Base-by-base conservation (phyloP, 2,888 invertebrate genomes). In the Sthenelais limicola region DNA sequence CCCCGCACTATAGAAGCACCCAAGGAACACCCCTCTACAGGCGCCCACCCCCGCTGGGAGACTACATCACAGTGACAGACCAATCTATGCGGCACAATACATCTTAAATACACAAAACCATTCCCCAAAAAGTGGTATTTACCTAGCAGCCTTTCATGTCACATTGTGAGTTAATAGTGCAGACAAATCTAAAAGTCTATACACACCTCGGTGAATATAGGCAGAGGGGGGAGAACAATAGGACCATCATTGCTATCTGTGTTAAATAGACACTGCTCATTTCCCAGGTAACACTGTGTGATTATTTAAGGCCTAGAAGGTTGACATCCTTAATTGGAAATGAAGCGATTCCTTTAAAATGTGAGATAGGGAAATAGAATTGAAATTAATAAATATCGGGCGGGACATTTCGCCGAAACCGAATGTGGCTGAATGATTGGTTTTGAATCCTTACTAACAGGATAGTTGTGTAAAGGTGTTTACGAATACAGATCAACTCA, bases 31-130 rank as follows among this genome's bases (percentile, higher is more conserved):
- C 32, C 56, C 5, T 32, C 26, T 15, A 15, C 38, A 18, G 62
- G 38, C 62, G 62, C 62, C 62, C 62, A 38, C 62, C 62, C 62
- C 62, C 35, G 38, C 62, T 38, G 62, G 24, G 62, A 62, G 62
- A 62, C 62, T 62, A 62, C 62, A 62, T 62, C 62, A 62, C 62
- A 21, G 38, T 62, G 62, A 62, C 62, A 62, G 62, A 62, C 62
- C 62, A 62, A 62, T 62, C 62, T 62, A 62, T 35, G 62, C 21
- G 9, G 26, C 62, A 62, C 62, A 62, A 62, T 62, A 38, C 62
- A 33, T 24, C 28, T 12, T 38, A 62, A 62, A 62, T 62, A 62
- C 62, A 62, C 62, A 62, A 62, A 62, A 35, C 62, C 24, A 62
- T 43, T 38, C 62, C 32, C 32, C 35, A 56, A 51, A 62, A 62